Conservation (phyloP, 1,140 invertebrate genomes). For the Cyphomyrmex costatus region DNA sequence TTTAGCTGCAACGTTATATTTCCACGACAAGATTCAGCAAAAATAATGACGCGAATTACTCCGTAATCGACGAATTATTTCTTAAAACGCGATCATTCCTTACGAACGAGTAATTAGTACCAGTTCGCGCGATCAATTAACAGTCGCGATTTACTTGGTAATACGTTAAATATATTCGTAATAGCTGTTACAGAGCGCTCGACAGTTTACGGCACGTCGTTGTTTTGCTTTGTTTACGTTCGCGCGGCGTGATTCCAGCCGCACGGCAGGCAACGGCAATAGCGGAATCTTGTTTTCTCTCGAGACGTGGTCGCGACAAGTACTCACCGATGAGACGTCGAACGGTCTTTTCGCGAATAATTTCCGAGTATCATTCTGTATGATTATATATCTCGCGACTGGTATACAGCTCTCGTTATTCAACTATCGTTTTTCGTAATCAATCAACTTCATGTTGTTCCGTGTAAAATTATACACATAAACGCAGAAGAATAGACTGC, state of each 20-base stretch:
- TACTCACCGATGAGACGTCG: neutral
- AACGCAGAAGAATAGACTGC: too few species aligned
- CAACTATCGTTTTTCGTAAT: too few species aligned
- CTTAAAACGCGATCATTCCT: neutral
- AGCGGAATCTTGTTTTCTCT: neutral
- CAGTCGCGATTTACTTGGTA: neutral
- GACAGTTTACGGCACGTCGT: neutral
- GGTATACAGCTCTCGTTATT: neutral
- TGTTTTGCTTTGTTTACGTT: constrained; percentile 12
- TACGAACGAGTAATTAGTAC: neutral
- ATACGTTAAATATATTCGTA: constrained; percentile 1
- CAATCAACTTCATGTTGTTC: neutral
- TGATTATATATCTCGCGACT: neutral
- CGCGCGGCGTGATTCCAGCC: neutral
- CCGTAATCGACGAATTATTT: neutral
- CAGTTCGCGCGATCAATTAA: neutral
- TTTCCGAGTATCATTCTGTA: neutral
- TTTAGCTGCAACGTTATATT: neutral
- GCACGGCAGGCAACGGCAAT: neutral
- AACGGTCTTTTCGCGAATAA: constrained; percentile 2
- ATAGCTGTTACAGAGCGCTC: neutral
- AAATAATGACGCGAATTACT: neutral
- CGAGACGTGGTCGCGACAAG: neutral
- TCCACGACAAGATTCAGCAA: neutral
- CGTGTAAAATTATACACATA: too few species aligned